Evolutionary conservation across 2,113 vertebrate genomes (phyloP).

Genomic region (Dromaius novaehollandiae): DNA sequence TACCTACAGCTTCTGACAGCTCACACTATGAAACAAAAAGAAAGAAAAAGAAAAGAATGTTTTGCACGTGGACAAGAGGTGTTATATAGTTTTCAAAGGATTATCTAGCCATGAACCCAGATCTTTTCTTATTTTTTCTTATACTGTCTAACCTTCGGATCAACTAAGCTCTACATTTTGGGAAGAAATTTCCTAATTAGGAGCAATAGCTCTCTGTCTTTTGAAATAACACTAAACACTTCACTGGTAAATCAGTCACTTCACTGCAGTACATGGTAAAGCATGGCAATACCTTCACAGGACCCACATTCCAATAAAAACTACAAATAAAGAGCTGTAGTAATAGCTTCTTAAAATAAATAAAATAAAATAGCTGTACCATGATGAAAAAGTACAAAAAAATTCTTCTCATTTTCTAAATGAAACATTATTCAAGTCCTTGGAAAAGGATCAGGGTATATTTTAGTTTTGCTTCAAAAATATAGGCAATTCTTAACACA

Average conservation of each 20-base stretch:
- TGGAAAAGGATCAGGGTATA: not conserved
- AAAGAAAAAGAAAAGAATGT: no score
- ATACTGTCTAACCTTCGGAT: not conserved
- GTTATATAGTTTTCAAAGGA: no score
- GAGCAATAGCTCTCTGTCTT: not conserved
- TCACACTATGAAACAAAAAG: no score
- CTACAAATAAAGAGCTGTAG: not conserved
- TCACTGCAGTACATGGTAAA: not conserved
- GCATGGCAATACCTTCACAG: not conserved
- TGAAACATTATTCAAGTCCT: not conserved
- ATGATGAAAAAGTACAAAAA: not conserved
- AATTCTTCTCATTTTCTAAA: not conserved
- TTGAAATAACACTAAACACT: not conserved
- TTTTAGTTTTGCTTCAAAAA: not conserved
- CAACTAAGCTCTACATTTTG: not conserved
- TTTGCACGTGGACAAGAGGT: no score
- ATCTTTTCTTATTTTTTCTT: not conserved
- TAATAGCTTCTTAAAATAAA: not conserved
- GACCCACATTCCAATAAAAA: not conserved
- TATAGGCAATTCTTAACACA: not conserved
- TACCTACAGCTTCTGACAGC: no score
- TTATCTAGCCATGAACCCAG: no score
- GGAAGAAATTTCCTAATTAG: not conserved
- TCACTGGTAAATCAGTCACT: not conserved
- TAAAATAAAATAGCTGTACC: not conserved